Evolutionary conservation across 2,888 invertebrate genomes (phyloP).

Genomic region (Pristionchus mayeri): DNA sequence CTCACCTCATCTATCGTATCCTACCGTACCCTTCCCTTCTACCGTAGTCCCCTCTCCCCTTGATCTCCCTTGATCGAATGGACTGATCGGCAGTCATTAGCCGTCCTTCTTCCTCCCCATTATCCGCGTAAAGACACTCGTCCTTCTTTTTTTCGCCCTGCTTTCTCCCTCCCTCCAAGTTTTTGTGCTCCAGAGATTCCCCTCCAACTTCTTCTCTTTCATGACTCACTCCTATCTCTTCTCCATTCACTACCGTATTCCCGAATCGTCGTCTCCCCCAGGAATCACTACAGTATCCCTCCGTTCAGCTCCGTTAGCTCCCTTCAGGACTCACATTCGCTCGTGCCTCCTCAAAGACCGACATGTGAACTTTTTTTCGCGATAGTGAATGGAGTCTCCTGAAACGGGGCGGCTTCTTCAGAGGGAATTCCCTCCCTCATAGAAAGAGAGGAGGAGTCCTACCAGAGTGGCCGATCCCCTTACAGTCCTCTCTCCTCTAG

Average conservation of each 20-base stretch:
- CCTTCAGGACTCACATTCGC: not conserved
- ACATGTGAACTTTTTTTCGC: constrained; percentile 19
- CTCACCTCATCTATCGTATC: not conserved
- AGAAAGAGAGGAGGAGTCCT: not conserved
- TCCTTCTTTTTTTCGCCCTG: constrained; percentile 4
- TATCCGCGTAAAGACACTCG: not conserved
- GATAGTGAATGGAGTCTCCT: too few relatives aligned
- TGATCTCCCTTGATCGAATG: not conserved
- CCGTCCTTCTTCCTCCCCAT: constrained; percentile 17
- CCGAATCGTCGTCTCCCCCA: not conserved
- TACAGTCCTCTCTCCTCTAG: not conserved
- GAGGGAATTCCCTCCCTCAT: not conserved
- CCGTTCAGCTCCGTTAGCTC: too few relatives aligned
- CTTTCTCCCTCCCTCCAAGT: not conserved
- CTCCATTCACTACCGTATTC: constrained; percentile 22
- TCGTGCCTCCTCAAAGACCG: not conserved
- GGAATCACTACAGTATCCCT: not conserved
- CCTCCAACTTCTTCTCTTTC: too few relatives aligned
- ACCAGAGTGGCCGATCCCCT: not conserved
- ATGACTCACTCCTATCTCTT: not conserved
- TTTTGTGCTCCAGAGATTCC: not conserved
- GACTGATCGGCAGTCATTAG: not conserved
- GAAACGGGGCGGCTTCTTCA: not conserved
- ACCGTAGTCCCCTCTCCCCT: not conserved
- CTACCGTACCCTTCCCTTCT: not conserved